phyloP scores from a whole-genome alignment of 2,113 vertebrate genomes.

The Carettochelys insculpta region DNA sequence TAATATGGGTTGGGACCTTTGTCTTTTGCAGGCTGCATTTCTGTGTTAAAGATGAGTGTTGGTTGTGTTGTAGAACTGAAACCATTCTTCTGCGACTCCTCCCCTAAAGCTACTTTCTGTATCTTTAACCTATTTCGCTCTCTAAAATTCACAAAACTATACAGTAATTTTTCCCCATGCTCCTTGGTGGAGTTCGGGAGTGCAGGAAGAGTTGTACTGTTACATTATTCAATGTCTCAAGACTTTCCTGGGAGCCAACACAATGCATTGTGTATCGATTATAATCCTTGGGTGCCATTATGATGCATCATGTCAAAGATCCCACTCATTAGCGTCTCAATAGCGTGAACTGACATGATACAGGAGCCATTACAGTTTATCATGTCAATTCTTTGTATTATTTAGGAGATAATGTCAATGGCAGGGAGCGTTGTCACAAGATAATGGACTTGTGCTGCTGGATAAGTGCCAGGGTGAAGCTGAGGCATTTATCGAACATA shows the following conservation, averaged over 20 bases:
- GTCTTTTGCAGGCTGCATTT: background rate
- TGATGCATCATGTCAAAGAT: constrained; percentile 30
- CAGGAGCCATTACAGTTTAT: constrained; percentile 36
- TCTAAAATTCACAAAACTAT: background rate
- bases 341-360: constrained; percentile 33
- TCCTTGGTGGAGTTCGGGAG: background rate
- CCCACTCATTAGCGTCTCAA: constrained; percentile 40
- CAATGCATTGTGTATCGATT: background rate
- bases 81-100: background rate
- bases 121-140: background rate
- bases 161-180: background rate
- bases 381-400: constrained; percentile 51
- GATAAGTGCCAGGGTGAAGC: constrained; percentile 50
- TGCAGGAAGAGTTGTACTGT: background rate
- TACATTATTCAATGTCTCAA: background rate
- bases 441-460: constrained; percentile 58
- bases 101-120: background rate
- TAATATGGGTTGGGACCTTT: background rate
- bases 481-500: constrained; percentile 29
- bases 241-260: background rate
- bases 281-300: constrained; percentile 5
- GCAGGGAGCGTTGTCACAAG: constrained; percentile 38
- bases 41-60: rapidly evolving
- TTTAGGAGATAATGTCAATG: constrained; percentile 58
- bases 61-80: background rate